These are phyloP conservation scores for Theretra japonica DNA, from an alignment of 2,888 invertebrate species.

Conservation along the genomic window DNA sequence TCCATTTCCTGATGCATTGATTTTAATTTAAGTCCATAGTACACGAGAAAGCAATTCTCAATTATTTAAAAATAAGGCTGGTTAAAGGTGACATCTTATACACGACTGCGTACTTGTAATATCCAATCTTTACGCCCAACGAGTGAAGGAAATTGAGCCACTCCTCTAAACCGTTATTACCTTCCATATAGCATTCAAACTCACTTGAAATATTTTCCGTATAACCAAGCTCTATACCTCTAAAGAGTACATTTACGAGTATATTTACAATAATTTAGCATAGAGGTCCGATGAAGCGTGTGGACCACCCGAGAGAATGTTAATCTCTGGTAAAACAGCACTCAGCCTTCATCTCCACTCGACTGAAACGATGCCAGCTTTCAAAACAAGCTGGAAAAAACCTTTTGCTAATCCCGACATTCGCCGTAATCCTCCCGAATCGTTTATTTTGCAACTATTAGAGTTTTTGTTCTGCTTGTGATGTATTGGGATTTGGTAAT, in stretches of 20 bases:
- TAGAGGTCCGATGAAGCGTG: slow-evolving; percentile 39
- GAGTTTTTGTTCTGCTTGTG: background rate
- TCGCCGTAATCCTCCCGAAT: background rate
- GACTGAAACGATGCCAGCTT: slow-evolving; percentile 46
- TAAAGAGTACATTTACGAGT: background rate
- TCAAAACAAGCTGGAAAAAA: slow-evolving; percentile 43
- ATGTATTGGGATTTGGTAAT: background rate
- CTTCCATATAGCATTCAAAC: background rate
- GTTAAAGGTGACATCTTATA: too few relatives aligned
- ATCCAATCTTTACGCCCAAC: too few relatives aligned
- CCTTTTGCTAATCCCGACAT: slow-evolving; percentile 5
- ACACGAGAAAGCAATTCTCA: too few relatives aligned
- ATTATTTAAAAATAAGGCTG: too few relatives aligned
- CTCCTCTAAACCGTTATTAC: background rate
- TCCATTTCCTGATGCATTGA: too few relatives aligned
- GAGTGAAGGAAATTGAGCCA: too few relatives aligned
- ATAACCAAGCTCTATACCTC: background rate
- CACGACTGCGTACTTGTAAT: too few relatives aligned
- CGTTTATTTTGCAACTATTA: background rate
- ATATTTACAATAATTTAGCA: slow-evolving; percentile 20
- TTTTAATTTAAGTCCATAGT: too few relatives aligned
- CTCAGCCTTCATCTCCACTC: slow-evolving; percentile 42
- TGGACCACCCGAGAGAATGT: slow-evolving; percentile 58
- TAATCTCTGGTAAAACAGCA: slow-evolving; percentile 51
- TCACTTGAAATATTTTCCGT: background rate